Evolutionary conservation across 2,888 invertebrate species (phyloP).

Genomic region (Tineola bisselliella): DNA sequence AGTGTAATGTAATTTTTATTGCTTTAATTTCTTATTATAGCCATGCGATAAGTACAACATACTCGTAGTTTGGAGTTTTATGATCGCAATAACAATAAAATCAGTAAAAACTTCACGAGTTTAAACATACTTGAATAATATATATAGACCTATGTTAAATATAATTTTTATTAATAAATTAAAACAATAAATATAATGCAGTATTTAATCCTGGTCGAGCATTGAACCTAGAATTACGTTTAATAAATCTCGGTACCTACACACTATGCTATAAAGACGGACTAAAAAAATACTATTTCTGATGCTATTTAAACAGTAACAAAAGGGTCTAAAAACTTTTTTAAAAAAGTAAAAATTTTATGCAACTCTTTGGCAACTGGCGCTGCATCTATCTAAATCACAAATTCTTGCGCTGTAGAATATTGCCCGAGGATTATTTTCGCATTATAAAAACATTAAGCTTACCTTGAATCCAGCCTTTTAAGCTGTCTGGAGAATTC

Average conservation of each 20-base stretch:
- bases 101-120: background rate
- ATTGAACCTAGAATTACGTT: no score
- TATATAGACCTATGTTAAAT: no score
- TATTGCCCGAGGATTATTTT: conserved; percentile 16
- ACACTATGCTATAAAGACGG: no score
- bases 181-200: no score
- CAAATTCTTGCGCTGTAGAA: conserved; percentile 13
- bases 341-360: conserved; percentile 7
- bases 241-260: no score
- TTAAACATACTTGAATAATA: background rate
- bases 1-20: background rate
- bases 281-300: no score
- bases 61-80: background rate
- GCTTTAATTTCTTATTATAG: background rate
- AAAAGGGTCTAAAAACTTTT: background rate
- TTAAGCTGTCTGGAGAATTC: conserved; percentile 7
- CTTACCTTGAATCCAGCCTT: conserved; percentile 12
- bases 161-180: no score
- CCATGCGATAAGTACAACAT: background rate
- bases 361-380: conserved; percentile 4
- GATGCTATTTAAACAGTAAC: no score
- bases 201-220: no score
- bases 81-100: background rate
- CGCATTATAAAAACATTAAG: conserved; percentile 18
- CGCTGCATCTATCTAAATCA: conserved; percentile 14